These are phyloP conservation scores for Tupaia chinensis DNA, from an alignment of 2,113 vertebrate genomes.

Conservation along the genomic window DNA sequence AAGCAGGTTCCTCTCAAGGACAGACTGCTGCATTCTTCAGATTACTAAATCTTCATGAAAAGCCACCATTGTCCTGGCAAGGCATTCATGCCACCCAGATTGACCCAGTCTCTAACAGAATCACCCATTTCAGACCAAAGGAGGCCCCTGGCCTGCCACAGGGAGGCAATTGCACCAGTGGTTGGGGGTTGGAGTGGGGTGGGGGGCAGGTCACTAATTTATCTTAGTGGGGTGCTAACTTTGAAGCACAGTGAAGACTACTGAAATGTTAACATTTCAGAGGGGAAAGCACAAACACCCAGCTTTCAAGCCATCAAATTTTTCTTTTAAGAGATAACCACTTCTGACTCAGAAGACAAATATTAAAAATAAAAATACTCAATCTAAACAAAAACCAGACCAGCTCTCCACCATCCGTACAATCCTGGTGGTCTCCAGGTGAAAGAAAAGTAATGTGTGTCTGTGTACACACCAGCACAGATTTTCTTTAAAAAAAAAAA, in stretches of 20 bases:
- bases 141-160: slow-evolving; percentile 48
- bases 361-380: slow-evolving; percentile 87
- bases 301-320: slow-evolving; percentile 81
- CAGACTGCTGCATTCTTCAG: slow-evolving; percentile 74
- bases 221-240: slow-evolving; percentile 81
- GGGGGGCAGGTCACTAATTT: slow-evolving; percentile 81
- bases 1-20: slow-evolving; percentile 79
- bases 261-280: slow-evolving; percentile 84
- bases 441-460: slow-evolving; percentile 40
- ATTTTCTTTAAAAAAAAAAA: background rate
- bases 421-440: slow-evolving; percentile 82
- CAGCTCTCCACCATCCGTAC: slow-evolving; percentile 53
- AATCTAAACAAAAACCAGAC: slow-evolving; percentile 82
- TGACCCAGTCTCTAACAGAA: slow-evolving; percentile 73
- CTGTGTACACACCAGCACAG: slow-evolving; percentile 4
- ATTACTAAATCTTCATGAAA: slow-evolving; percentile 73
- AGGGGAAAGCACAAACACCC: slow-evolving; percentile 82
- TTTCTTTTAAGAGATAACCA: slow-evolving; percentile 83
- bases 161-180: slow-evolving; percentile 49
- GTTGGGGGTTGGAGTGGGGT: background rate
- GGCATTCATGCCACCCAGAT: slow-evolving; percentile 57
- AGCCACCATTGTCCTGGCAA: slow-evolving; percentile 77
- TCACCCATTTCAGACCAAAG: background rate
- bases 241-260: slow-evolving; percentile 78
- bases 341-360: slow-evolving; percentile 83